phyloP scores from a whole-genome alignment of 2,797 vertebrate genomes.

The Chaetodon trifasciatus region DNA sequence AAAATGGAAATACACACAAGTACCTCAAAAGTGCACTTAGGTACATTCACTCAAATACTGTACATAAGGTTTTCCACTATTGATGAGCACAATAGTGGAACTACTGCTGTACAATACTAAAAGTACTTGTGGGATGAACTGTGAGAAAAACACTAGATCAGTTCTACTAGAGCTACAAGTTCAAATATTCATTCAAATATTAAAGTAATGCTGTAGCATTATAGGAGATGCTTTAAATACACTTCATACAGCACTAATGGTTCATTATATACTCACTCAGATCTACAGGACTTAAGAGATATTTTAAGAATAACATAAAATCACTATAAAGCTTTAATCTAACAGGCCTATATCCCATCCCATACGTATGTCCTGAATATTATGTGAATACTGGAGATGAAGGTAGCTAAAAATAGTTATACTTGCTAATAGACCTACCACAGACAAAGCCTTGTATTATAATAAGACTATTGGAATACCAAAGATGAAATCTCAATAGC shows the following conservation, averaged over 20 bases:
- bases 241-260: not conserved
- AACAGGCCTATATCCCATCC: not conserved
- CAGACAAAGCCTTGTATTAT: not conserved
- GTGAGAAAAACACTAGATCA: not conserved
- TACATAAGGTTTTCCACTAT: no score
- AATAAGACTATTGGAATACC: conserved; percentile 7
- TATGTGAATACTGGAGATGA: not conserved
- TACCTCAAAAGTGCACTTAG: no score
- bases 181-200: not conserved
- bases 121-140: not conserved
- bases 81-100: no score
- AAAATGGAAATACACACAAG: no score
- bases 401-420: conserved; percentile 1
- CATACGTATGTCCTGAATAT: not conserved
- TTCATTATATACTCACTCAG: not conserved
- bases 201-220: not conserved
- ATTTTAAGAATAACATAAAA: not conserved
- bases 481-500: conserved; percentile 26
- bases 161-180: not conserved
- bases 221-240: not conserved
- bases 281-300: no score
- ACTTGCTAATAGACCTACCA: conserved; percentile 1
- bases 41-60: no score
- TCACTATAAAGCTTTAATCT: not conserved
- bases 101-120: no score